Percentiles rank a stretch among this genome's conserved stretches.
Conservation (phyloP, 2,888 invertebrate genomes). For the Polia nebulosa region DNA sequence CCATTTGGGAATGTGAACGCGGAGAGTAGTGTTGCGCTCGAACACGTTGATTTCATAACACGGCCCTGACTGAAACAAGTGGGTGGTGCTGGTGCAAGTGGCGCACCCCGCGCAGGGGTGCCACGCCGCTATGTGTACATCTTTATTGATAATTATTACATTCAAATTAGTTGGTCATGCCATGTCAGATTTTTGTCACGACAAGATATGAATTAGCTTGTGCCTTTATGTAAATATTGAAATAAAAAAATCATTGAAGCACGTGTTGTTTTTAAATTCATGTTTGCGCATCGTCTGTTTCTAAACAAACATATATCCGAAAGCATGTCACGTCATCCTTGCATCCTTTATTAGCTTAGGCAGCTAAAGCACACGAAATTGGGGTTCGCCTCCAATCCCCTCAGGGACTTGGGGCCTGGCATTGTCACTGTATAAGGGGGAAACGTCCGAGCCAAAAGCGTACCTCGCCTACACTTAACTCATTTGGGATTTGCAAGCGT, state of each 20-base stretch:
- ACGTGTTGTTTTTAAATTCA: constrained; percentile 29
- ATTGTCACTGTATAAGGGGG: constrained; percentile 33
- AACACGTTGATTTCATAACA: constrained; percentile 91
- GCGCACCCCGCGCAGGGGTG: constrained; percentile 79
- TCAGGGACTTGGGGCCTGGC: constrained; percentile 37
- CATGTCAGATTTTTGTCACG: constrained; percentile 8
- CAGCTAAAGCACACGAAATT: constrained; percentile 56
- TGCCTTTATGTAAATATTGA: constrained; percentile 19
- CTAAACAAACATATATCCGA: constrained; percentile 26
- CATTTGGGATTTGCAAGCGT: constrained; percentile 39
- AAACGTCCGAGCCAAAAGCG: constrained; percentile 31
- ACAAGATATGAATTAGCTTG: constrained; percentile 1
- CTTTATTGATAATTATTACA: constrained; percentile 10
- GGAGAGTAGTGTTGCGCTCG: constrained; percentile 87
- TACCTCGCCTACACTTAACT: constrained; percentile 21
- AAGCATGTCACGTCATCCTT: constrained; percentile 54
- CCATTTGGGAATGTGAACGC: constrained; percentile 87
- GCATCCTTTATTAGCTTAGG: constrained; percentile 62
- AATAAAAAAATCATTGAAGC: constrained; percentile 19
- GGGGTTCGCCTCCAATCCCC: constrained; percentile 46
- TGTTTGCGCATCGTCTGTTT: constrained; percentile 25
- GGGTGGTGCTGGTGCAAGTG: constrained; percentile 89
- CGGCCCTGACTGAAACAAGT: constrained; percentile 88
- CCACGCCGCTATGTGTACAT: constrained; percentile 40
- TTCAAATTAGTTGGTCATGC: constrained; percentile 13